Percentiles rank a stretch among this genome's conserved stretches.
Evolutionary conservation across 2,888 invertebrate genomes (phyloP).

Genomic region (Rhopalosiphum nymphaeae): DNA sequence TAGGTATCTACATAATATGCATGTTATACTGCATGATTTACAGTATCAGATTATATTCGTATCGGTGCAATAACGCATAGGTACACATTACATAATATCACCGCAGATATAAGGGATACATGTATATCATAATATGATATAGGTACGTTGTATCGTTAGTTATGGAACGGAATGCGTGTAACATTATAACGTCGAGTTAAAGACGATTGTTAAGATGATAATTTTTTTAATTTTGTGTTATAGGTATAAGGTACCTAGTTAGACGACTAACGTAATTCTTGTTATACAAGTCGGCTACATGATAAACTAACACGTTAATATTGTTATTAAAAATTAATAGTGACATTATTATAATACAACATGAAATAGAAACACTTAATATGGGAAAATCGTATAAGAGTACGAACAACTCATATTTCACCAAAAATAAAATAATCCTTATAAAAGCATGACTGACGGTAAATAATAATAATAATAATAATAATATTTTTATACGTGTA

Average conservation of each 20-base stretch:
- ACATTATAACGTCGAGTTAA: background rate
- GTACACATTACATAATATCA: background rate
- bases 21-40: background rate
- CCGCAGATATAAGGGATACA: background rate
- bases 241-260: background rate
- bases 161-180: background rate
- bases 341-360: background rate
- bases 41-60: background rate
- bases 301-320: background rate
- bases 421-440: background rate
- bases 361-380: background rate
- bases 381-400: background rate
- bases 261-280: background rate
- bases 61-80: background rate
- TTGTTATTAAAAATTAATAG: background rate
- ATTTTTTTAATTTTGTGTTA: background rate
- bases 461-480: background rate
- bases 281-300: background rate
- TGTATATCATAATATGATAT: background rate
- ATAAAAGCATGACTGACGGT: background rate
- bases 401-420: background rate
- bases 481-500: background rate
- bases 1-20: background rate
- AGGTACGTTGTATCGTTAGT: background rate
- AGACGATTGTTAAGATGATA: background rate